Evolutionary conservation across 2,113 vertebrate species (phyloP).

Genomic region (Crotalus tigris): DNA sequence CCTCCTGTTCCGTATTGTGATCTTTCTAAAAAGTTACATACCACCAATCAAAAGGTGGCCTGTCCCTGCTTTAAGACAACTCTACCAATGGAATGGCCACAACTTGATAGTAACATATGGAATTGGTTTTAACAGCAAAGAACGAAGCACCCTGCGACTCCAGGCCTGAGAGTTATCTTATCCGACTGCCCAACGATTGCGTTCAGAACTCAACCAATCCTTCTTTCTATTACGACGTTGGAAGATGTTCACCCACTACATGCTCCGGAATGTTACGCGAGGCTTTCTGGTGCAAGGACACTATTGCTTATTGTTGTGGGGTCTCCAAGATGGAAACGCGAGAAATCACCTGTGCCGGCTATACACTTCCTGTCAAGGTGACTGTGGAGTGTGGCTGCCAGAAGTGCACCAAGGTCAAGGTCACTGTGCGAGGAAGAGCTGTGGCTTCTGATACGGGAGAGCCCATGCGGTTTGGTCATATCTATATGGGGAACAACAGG

Average conservation of each 20-base stretch:
- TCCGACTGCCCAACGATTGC: slow-evolving; percentile 89
- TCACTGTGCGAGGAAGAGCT: slow-evolving; percentile 83
- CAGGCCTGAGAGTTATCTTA: slow-evolving; percentile 81
- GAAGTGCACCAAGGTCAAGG: slow-evolving; percentile 84
- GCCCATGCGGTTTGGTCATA: slow-evolving; percentile 92
- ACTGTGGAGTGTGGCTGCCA: slow-evolving; percentile 83
- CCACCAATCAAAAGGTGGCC: background rate
- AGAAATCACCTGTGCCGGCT: slow-evolving; percentile 82
- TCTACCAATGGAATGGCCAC: background rate
- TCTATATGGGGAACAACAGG: slow-evolving; percentile 84
- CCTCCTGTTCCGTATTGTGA: background rate
- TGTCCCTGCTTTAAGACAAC: background rate
- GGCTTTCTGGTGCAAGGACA: slow-evolving; percentile 86
- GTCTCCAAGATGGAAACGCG: slow-evolving; percentile 81
- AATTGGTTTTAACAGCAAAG: slow-evolving; percentile 69
- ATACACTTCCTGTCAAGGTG: slow-evolving; percentile 86
- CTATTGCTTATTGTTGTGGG: slow-evolving; percentile 84
- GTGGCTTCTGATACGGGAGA: slow-evolving; percentile 88
- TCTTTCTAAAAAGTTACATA: background rate
- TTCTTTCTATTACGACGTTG: slow-evolving; percentile 86
- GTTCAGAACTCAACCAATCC: slow-evolving; percentile 88
- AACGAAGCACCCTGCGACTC: slow-evolving; percentile 79
- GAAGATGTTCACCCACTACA: slow-evolving; percentile 79
- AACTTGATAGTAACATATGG: slow-evolving; percentile 42
- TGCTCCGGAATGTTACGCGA: slow-evolving; percentile 84